Percentiles rank a stretch among this genome's conserved stretches.
Conservation (phyloP, 2,888 invertebrate genomes). For the Hylaea fasciaria region DNA sequence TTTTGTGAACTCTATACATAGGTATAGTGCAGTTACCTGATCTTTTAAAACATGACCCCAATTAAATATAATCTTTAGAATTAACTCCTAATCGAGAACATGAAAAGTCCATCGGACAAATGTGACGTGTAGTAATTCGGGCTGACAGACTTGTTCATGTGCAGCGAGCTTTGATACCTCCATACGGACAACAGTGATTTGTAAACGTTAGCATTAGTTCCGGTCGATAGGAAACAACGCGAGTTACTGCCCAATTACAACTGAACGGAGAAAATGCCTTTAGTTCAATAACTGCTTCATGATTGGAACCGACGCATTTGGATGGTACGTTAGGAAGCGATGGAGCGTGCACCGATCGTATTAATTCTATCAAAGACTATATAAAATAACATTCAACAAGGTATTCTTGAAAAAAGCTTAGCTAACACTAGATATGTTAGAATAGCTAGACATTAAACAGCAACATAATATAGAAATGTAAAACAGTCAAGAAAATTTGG, state of each 20-base stretch:
- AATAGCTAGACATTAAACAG: too few species aligned
- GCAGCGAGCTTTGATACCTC: slow-evolving; percentile 28
- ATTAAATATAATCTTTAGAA: not conserved
- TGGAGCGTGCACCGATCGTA: slow-evolving; percentile 5
- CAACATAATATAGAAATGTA: too few species aligned
- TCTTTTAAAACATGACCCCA: too few species aligned
- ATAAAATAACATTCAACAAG: too few species aligned
- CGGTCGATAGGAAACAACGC: slow-evolving; percentile 38
- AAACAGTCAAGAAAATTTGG: too few species aligned
- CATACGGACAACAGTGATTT: slow-evolving; percentile 37
- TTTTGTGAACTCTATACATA: too few species aligned
- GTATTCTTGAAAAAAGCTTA: too few species aligned
- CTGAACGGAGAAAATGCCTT: slow-evolving; percentile 1
- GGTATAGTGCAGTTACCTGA: too few species aligned
- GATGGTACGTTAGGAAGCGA: slow-evolving; percentile 3
- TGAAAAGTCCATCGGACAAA: slow-evolving; percentile 14
- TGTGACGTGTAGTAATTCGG: slow-evolving; percentile 19
- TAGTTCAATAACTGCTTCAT: slow-evolving; percentile 11
- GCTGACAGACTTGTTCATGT: slow-evolving; percentile 28
- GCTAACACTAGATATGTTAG: too few species aligned
- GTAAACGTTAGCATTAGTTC: slow-evolving; percentile 51
- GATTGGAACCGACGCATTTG: slow-evolving; percentile 15
- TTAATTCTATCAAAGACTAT: slow-evolving; percentile 1
- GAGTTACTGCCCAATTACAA: slow-evolving; percentile 15
- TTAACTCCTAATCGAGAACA: slow-evolving; percentile 12